Evolutionary conservation across 2,113 vertebrate species (phyloP).

Genomic region (Aptenodytes patagonicus): DNA sequence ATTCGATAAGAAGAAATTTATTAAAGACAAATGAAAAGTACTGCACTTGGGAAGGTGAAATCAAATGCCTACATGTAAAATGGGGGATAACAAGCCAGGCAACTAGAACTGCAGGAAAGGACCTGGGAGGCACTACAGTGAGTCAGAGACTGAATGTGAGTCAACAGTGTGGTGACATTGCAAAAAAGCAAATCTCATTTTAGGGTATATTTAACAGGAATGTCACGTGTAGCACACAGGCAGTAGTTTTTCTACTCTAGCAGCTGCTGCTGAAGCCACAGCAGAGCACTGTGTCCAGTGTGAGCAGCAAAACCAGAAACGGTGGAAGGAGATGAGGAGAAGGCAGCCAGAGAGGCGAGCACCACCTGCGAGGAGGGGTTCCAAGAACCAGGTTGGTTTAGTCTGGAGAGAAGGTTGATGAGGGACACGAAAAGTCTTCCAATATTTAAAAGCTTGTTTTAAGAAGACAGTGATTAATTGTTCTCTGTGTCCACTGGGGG

Average conservation of each 20-base stretch:
- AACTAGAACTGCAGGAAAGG: neutral
- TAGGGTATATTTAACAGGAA: constrained; percentile 41
- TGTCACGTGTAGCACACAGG: constrained; percentile 3
- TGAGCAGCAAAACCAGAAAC: neutral
- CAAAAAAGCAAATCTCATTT: constrained; percentile 61
- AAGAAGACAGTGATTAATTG: constrained; percentile 56
- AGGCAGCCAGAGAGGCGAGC: neutral
- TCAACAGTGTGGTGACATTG: constrained; percentile 56
- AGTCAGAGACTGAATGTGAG: constrained; percentile 59
- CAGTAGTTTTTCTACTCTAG: constrained; percentile 20
- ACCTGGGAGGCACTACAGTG: constrained; percentile 47
- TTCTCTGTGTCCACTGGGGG: constrained; percentile 6
- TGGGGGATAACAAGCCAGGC: constrained; percentile 16
- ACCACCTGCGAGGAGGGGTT: neutral
- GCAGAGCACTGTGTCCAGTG: neutral
- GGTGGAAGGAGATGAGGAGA: neutral
- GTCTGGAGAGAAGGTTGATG: neutral
- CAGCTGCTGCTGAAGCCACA: neutral
- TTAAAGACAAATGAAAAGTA: neutral
- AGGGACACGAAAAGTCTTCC: neutral
- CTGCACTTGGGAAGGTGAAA: neutral
- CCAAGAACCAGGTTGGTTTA: neutral
- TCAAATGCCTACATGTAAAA: constrained; percentile 7
- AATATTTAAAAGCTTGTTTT: constrained; percentile 51
- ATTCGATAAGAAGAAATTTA: neutral